These are phyloP conservation scores for Eilema depressum DNA, from an alignment of 2,888 invertebrate genomes.

Conservation along the genomic window DNA sequence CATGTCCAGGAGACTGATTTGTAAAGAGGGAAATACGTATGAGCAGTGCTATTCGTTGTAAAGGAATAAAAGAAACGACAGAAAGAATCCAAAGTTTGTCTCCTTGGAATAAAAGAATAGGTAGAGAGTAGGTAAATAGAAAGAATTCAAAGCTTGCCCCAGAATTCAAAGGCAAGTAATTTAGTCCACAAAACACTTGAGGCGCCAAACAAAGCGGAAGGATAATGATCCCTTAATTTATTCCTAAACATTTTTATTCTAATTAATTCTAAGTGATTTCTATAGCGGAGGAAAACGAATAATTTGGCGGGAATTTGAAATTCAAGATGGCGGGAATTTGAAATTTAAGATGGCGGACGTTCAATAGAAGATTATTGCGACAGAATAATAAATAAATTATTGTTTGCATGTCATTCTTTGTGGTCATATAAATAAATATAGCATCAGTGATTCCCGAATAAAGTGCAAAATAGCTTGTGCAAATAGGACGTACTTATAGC, in stretches of 20 bases:
- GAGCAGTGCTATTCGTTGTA: not conserved
- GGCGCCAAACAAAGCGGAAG: conserved; percentile 5
- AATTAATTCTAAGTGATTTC: conserved; percentile 51
- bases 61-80: not conserved
- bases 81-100: too few species aligned
- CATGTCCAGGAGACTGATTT: too few species aligned
- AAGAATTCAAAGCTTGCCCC: conserved; percentile 4
- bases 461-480: too few species aligned
- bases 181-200: conserved; percentile 12
- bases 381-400: not conserved
- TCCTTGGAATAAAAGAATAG: not conserved
- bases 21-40: too few species aligned
- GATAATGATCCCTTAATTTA: conserved; percentile 37
- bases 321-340: conserved; percentile 47
- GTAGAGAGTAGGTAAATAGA: not conserved
- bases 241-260: conserved; percentile 39
- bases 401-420: not conserved
- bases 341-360: conserved; percentile 45
- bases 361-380: not conserved
- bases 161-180: not conserved
- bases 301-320: conserved; percentile 47
- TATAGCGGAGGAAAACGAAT: conserved; percentile 36
- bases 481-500: not conserved
- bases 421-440: not conserved
- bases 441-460: too few species aligned